A percentile compares a stretch with the other conserved stretches of the same genome.
Conservation (phyloP, 1,140 invertebrate species). For the Stratiolaelaps scimitus region DNA sequence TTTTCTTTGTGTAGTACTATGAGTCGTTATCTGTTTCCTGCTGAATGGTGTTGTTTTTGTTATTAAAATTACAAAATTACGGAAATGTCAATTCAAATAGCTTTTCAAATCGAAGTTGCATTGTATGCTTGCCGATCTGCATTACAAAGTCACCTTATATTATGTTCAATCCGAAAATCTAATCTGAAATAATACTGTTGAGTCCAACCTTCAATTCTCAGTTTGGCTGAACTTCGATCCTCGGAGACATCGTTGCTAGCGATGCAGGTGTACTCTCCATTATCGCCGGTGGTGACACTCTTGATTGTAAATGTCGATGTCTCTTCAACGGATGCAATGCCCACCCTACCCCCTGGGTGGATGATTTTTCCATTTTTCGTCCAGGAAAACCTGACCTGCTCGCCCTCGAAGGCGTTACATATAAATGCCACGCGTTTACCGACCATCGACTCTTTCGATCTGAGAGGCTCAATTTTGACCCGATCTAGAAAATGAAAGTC, state of each 20-base stretch:
- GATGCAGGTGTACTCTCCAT: background rate
- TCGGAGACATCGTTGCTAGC: background rate
- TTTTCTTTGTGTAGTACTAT: too few species aligned
- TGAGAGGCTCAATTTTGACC: background rate
- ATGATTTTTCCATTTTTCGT: constrained; percentile 15
- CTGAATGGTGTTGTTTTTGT: too few species aligned
- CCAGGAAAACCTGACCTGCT: constrained; percentile 17
- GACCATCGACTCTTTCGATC: background rate
- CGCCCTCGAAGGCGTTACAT: background rate
- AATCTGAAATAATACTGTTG: too few species aligned
- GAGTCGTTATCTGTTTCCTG: too few species aligned
- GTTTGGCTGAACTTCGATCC: constrained; percentile 6
- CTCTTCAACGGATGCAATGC: background rate
- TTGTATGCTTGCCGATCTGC: too few species aligned
- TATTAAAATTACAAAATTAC: too few species aligned
- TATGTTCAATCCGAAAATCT: too few species aligned
- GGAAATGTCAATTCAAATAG: too few species aligned
- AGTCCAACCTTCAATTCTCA: background rate
- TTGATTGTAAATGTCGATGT: background rate
- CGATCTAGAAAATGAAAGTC: constrained; percentile 5
- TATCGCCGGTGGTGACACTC: background rate
- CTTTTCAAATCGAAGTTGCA: too few species aligned
- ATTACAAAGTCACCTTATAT: too few species aligned
- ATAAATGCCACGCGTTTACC: background rate
- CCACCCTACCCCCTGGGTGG: too few species aligned